These are phyloP conservation scores for Dreissena rostriformis DNA, from an alignment of 1,140 invertebrate species.

Conservation along the genomic window DNA sequence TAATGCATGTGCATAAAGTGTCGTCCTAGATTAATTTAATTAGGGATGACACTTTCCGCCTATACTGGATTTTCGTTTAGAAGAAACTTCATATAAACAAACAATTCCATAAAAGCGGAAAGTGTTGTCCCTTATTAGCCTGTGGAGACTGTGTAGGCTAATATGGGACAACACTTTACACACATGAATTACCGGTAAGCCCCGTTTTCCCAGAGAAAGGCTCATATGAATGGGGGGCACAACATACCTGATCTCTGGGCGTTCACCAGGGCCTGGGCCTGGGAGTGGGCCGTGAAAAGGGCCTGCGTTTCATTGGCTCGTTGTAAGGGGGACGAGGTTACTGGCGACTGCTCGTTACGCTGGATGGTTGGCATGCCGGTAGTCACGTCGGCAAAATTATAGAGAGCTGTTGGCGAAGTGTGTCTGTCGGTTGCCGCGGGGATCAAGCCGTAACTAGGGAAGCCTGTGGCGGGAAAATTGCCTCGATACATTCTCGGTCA, in stretches of 20 bases:
- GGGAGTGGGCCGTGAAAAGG: slow-evolving; percentile 83
- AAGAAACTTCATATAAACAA: too few relatives aligned
- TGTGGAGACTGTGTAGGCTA: too few relatives aligned
- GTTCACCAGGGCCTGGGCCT: slow-evolving; percentile 48
- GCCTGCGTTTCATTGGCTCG: slow-evolving; percentile 81
- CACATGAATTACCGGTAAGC: too few relatives aligned
- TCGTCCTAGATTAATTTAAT: too few relatives aligned
- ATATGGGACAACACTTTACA: too few relatives aligned
- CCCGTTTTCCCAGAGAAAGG: too few relatives aligned
- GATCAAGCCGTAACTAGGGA: slow-evolving; percentile 66
- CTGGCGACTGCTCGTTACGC: slow-evolving; percentile 60
- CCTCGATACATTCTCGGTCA: too few relatives aligned
- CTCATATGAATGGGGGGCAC: not conserved
- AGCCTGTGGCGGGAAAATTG: slow-evolving; percentile 45
- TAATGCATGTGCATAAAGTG: too few relatives aligned
- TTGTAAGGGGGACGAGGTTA: slow-evolving; percentile 62
- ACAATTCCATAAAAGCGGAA: too few relatives aligned
- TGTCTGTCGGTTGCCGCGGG: slow-evolving; percentile 56
- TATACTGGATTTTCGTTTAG: too few relatives aligned
- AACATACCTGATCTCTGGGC: slow-evolving; percentile 51
- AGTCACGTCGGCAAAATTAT: slow-evolving; percentile 56
- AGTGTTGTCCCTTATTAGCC: too few relatives aligned
- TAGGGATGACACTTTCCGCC: too few relatives aligned
- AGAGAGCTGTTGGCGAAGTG: slow-evolving; percentile 58
- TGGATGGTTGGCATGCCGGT: slow-evolving; percentile 49